These are phyloP conservation scores for Gambusia holbrooki DNA, from an alignment of 2,113 vertebrate genomes.

Conservation along the genomic window DNA sequence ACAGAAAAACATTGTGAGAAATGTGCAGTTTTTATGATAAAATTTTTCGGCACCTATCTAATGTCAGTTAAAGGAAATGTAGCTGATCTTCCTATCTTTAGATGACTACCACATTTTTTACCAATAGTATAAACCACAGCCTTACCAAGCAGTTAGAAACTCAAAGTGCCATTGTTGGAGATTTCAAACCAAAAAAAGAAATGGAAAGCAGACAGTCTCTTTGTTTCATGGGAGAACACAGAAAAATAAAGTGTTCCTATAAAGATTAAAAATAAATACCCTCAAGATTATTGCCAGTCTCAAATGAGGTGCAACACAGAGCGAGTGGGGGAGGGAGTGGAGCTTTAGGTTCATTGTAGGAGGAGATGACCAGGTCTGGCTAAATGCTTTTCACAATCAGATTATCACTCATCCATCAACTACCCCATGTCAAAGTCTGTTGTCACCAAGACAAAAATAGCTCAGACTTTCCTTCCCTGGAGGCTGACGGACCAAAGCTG, in stretches of 20 bases:
- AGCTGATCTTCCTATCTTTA: background rate
- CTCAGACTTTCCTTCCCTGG: slow-evolving; percentile 41
- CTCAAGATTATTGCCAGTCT: slow-evolving; percentile 64
- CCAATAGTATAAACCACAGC: slow-evolving; percentile 27
- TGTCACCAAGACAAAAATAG: slow-evolving; percentile 67
- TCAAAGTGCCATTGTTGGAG: slow-evolving; percentile 24
- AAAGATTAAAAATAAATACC: slow-evolving; percentile 72
- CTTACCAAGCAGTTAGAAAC: background rate
- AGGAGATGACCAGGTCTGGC: background rate
- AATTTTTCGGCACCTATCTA: background rate
- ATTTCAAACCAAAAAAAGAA: slow-evolving; percentile 46
- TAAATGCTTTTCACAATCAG: background rate
- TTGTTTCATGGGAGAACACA: slow-evolving; percentile 52
- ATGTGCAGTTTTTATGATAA: background rate
- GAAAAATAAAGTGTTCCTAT: slow-evolving; percentile 57
- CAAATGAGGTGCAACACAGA: background rate
- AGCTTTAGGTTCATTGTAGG: background rate
- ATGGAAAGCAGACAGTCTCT: slow-evolving; percentile 58
- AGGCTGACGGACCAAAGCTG: slow-evolving; percentile 44
- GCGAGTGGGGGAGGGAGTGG: background rate
- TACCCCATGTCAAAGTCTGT: slow-evolving; percentile 39
- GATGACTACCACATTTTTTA: background rate
- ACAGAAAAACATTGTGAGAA: background rate
- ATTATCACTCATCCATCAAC: slow-evolving; percentile 59
- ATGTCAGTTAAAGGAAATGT: background rate